phyloP scores from a whole-genome alignment of 2,888 invertebrate species.

The Idaea straminata region DNA sequence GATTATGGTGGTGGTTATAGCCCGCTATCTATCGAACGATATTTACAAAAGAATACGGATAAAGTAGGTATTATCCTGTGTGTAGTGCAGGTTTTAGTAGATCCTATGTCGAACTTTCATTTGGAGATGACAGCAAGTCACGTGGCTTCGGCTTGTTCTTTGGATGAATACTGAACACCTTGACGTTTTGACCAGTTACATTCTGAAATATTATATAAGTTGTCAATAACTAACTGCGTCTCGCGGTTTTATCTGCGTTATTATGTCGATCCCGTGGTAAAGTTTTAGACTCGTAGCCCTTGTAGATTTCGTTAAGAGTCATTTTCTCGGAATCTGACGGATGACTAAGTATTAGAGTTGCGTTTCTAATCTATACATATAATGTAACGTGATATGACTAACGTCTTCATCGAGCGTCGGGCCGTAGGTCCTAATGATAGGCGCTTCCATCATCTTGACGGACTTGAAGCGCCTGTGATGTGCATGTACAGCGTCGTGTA shows the following conservation, averaged over 20 bases:
- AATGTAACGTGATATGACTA: background rate
- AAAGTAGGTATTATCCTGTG: too few relatives aligned
- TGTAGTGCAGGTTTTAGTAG: too few relatives aligned
- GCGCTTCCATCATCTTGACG: constrained; percentile 25
- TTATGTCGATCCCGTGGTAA: background rate
- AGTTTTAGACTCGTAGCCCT: background rate
- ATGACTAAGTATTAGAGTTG: too few relatives aligned
- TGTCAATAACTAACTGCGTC: background rate
- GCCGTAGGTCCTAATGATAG: constrained; percentile 50
- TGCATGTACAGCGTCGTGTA: constrained; percentile 57
- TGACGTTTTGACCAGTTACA: constrained; percentile 59
- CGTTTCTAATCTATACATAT: background rate
- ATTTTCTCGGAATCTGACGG: too few relatives aligned
- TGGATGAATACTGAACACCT: constrained; percentile 49
- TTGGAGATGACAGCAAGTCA: background rate
- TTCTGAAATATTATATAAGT: constrained; percentile 45
- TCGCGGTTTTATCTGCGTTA: background rate
- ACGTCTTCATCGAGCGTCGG: constrained; percentile 58
- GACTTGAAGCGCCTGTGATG: constrained; percentile 45
- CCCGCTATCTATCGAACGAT: too few relatives aligned
- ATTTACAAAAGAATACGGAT: too few relatives aligned
- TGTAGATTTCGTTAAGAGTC: too few relatives aligned
- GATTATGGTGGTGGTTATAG: too few relatives aligned
- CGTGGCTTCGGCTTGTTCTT: constrained; percentile 25
- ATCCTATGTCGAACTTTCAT: too few relatives aligned